Evolutionary conservation across 1,140 invertebrate genomes (phyloP).

Genomic region (Bombus pyrosoma): DNA sequence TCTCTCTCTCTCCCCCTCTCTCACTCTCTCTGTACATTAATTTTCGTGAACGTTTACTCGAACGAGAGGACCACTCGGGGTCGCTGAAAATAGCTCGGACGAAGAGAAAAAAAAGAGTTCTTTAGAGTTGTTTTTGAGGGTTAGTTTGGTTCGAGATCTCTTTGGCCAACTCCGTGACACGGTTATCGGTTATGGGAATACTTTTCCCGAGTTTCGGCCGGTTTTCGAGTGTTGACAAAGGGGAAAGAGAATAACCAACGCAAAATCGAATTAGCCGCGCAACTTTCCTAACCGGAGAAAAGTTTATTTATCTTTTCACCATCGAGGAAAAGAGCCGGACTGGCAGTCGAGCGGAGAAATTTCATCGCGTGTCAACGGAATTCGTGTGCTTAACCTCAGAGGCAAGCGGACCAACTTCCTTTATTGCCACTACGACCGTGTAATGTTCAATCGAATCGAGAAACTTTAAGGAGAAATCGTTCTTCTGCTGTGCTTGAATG

Average conservation of each 20-base stretch:
- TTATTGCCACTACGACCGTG: neutral
- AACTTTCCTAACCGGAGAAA: neutral
- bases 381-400: constrained; percentile 10
- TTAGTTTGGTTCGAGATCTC: neutral
- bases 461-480: neutral
- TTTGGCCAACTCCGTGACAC: neutral
- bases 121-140: neutral
- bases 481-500: neutral
- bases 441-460: constrained; percentile 10
- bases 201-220: neutral
- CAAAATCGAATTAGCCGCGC: constrained; percentile 29
- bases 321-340: neutral
- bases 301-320: constrained; percentile 25
- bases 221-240: constrained; percentile 31
- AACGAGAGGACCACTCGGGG: neutral
- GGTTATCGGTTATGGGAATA: constrained; percentile 37
- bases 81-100: neutral
- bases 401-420: constrained; percentile 2
- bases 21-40: neutral
- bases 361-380: constrained; percentile 3
- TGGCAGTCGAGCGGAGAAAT: neutral
- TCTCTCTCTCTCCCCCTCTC: neutral
- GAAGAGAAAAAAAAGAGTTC: no score
- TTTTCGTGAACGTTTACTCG: constrained; percentile 14
- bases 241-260: neutral